Percentiles rank a stretch among this genome's conserved stretches.
Conservation (phyloP, 2,113 vertebrate genomes). For the Actinemys pallida region DNA sequence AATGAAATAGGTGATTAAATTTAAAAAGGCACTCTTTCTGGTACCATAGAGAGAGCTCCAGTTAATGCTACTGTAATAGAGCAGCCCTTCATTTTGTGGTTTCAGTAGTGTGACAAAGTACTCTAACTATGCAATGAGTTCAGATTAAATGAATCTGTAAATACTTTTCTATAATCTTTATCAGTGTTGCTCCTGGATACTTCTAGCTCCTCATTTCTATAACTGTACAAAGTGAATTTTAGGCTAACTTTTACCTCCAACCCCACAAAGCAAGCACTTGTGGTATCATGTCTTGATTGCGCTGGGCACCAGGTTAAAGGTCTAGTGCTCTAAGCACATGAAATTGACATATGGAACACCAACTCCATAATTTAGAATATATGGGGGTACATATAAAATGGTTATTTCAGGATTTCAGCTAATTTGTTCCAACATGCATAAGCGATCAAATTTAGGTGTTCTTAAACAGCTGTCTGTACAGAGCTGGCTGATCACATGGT, state of each 20-base stretch:
- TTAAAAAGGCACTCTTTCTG: not conserved
- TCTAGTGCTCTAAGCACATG: not conserved
- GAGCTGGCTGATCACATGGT: not conserved
- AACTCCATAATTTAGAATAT: not conserved
- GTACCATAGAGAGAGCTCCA: not conserved
- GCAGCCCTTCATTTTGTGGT: not conserved
- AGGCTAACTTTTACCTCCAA: not conserved
- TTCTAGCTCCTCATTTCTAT: not conserved
- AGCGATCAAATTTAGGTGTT: not conserved
- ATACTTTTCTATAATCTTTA: too few species aligned
- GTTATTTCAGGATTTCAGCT: not conserved
- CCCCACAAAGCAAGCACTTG: not conserved
- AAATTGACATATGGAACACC: not conserved
- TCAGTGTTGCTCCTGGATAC: not conserved
- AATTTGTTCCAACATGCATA: not conserved
- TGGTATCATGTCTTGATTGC: not conserved
- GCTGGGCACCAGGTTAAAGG: not conserved
- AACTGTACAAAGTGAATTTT: not conserved
- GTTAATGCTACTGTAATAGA: not conserved
- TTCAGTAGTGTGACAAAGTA: not conserved
- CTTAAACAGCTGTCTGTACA: not conserved
- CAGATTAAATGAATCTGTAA: too few species aligned
- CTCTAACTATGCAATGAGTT: too few species aligned
- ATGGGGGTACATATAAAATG: not conserved
- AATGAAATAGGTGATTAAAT: not conserved